Evolutionary conservation across 2,113 vertebrate species (phyloP), one percentile per base, ranked within the genome.

Genomic region (Oryzias woworae): DNA sequence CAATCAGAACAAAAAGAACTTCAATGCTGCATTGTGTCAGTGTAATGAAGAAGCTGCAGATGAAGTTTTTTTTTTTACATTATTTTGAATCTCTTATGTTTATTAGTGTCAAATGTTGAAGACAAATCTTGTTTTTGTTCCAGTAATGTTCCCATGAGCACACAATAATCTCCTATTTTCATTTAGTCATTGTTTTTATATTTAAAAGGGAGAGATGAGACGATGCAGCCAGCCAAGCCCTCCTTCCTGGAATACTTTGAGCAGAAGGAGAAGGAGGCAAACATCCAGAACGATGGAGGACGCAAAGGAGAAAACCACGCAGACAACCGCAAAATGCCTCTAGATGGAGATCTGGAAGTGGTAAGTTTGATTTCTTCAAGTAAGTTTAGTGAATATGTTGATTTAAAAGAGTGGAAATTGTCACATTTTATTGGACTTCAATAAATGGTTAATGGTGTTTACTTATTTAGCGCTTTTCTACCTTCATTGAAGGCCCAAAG

Each of bases 191-290:
- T 36, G 47, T 3, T 56, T 26, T 3, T 59, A 18, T 86, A 64
- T 72, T 52, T 10, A 59, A 73, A 91, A 98, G 97, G 94, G 87
- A 92, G 90, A 56, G 93, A 94, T 45, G 95, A 97, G 83, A 95
- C 93, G 0, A 88, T 94, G 88, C 94, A 96, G 78, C 93, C 92
- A 10, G 88, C 91, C 77, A 97, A 93, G 74, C 96, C 97, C 2
- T 95, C 97, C 71, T 99, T 99, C 88, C 93, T 99, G 44, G 94
- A 98, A 81, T 99, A 98, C 86, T 98, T 99, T 81, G 97, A 99
- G 83, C 95, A 96, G 89, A 96, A 98, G 66, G 96, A 97, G 81
- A 95, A 95, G 82, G 96, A 96, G 85, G 90, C 92, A 63, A 95
- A 91, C 87, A 93, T 84, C 75, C 92, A 93, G 28, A 92, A 92